phyloP scores from a whole-genome alignment of 2,888 invertebrate genomes.

The Entomobrya proxima region DNA sequence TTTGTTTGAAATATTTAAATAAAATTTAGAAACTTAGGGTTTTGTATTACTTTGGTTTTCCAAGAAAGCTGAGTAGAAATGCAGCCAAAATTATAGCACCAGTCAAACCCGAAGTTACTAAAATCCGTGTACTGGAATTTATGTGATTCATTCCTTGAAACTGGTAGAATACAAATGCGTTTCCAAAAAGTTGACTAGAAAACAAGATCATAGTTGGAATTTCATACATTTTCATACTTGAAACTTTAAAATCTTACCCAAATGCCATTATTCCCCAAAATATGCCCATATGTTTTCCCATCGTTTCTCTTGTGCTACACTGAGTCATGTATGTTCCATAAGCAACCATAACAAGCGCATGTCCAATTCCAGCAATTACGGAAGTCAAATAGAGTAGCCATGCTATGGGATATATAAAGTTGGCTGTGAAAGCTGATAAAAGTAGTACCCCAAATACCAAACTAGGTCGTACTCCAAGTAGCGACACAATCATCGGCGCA shows the following conservation, averaged over 20 bases:
- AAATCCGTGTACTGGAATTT: constrained; percentile 83
- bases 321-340: constrained; percentile 94
- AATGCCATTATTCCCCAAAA: constrained; percentile 98
- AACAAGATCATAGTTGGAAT: not conserved
- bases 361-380: constrained; percentile 91
- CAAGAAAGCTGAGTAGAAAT: constrained; percentile 77
- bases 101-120: constrained; percentile 89
- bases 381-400: constrained; percentile 91
- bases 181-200: constrained; percentile 86
- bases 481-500: constrained; percentile 92
- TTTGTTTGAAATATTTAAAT: not conserved
- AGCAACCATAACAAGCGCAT: constrained; percentile 96
- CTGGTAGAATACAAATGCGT: constrained; percentile 93
- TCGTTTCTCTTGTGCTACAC: constrained; percentile 91
- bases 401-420: constrained; percentile 89
- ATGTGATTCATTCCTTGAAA: constrained; percentile 89
- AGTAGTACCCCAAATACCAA: constrained; percentile 89
- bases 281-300: constrained; percentile 94
- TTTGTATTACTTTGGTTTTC: constrained; percentile 5
- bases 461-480: constrained; percentile 90
- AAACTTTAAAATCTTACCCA: no score
- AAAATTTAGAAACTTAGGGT: not conserved
- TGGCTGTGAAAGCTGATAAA: constrained; percentile 90
- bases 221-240: not conserved
- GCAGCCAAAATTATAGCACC: constrained; percentile 83